phyloP scores from a whole-genome alignment of 2,888 invertebrate species.

The Ochropacha duplaris region DNA sequence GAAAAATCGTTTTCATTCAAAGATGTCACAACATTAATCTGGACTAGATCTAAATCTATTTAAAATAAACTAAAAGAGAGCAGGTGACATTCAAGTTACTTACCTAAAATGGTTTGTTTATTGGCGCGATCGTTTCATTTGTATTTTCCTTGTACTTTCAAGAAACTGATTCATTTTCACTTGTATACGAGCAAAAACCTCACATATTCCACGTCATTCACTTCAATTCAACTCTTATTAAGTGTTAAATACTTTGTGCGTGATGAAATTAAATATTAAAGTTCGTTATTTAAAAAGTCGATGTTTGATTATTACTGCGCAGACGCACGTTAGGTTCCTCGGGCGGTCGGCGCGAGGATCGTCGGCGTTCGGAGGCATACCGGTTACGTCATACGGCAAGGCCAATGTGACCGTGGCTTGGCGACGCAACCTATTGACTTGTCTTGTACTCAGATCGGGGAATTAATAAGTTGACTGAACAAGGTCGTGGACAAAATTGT shows the following conservation, averaged over 20 bases:
- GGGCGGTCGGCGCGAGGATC: constrained; percentile 54
- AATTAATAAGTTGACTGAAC: constrained; percentile 54
- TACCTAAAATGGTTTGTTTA: not conserved
- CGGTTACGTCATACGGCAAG: constrained; percentile 68
- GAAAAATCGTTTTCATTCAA: no score
- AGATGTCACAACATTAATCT: no score
- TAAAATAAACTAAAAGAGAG: no score
- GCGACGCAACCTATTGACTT: constrained; percentile 56
- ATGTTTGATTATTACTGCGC: constrained; percentile 43
- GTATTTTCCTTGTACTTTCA: not conserved
- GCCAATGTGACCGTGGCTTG: constrained; percentile 37
- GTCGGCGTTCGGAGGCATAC: constrained; percentile 43
- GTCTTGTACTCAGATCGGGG: constrained; percentile 50
- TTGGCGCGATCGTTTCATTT: not conserved
- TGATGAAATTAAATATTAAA: not conserved
- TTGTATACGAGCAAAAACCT: not conserved
- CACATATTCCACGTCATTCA: not conserved
- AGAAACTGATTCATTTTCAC: not conserved
- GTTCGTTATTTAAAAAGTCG: constrained; percentile 3
- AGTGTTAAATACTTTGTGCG: not conserved
- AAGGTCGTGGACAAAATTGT: constrained; percentile 49
- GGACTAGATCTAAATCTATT: no score
- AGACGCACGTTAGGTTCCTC: constrained; percentile 55
- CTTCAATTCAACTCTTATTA: not conserved
- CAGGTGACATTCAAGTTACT: not conserved